Evolutionary conservation across 2,888 invertebrate species (phyloP), one percentile per base, ranked within the genome.

Genomic region (Aricia artaxerxes): DNA sequence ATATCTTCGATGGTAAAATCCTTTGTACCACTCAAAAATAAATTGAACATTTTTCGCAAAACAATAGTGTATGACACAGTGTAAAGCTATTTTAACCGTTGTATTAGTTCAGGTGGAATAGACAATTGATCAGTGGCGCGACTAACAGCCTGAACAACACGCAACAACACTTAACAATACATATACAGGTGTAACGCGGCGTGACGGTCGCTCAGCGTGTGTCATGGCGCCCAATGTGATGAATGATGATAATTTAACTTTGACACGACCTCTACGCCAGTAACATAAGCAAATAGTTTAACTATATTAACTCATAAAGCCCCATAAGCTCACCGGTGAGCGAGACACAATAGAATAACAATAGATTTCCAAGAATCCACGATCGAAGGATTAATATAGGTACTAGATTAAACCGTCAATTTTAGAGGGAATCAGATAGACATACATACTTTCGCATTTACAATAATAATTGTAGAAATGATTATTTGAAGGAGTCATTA

Each of bases 101-200:
- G 61, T 64, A 31, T 64, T 64, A 11, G 64, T 64, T 31, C 64
- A 64, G 31, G 64, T 31, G 64, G 31, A 31, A 11, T 64, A 31
- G 64, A 64, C 64, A 31, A 64, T 4, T 7, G 24, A 31, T 64
- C 64, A 64, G 64, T 64, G 64, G 64, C 64, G 64, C 64, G 64
- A 31, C 64, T 64, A 64, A 64, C 9, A 9, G 24, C 64, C 24
- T 31, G 31, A 64, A 64, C 64, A 64, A 64, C 64, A 64, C 64
- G 53, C 53, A 4, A 44, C 44, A 9, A 49, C 49, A 49, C 49
- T 24, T 24, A 24, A 61, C 24, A 61, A 61, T 2, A 61, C 61
- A 61, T 24, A 24, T 24, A n/a, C n/a, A 61, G 49, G 49, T n/a
- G 31, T 64, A 31, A 64, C 64, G n/a, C 61, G 11, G 31, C 64